Base-by-base conservation (phyloP, 2,888 invertebrate species). In the Ochropleura leucogaster region DNA sequence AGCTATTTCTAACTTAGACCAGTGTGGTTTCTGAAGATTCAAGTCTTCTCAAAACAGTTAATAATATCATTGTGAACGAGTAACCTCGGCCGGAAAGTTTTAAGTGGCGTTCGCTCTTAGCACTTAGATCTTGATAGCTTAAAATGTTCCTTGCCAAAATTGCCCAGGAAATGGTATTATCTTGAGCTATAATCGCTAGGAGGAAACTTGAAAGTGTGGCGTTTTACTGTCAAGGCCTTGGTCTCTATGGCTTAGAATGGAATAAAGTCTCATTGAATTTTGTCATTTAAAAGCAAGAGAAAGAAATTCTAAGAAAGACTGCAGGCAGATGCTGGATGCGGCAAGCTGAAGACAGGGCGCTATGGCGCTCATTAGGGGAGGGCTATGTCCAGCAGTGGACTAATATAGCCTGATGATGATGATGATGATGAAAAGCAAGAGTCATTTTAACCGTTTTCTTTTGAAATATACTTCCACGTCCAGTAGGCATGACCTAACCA, bases 121-220 rank as follows among this genome's bases (percentile, higher is more conserved):
- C 55, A 66, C 79, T 82, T 63, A 72, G 83, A 75, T 83, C 81
- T 83, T 82, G 83, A 82, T 82, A 83, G 81, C 68, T 79, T 75
- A 66, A 82, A 79, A 75, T 64, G 68, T 82, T 74, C 68, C 60
- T 67, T 46, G 62, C 57, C 70, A 65, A 81, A 82, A 81, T 82
- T 82, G 68, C 20, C 57, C 55, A n/a, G 47, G 40, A 64, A 81
- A 81, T 71, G 47, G 68, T 65, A 65, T 79, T 80, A 80, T 79
- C 80, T 59, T 4, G 12, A 74, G 74, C 47, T 60, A 53, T 68
- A 60, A 79, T 80, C 60, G 60, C 59, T 75, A 14, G 20, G 42
- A 51, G 10, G 55, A 42, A 46, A 64, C 72, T 77, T 55, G 18
- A 7, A 64, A 77, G 44, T 63, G 30, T 30, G 46, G 9, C 51